Conservation (phyloP, 2,888 invertebrate genomes). For the Tenthredo scrophulariae region DNA sequence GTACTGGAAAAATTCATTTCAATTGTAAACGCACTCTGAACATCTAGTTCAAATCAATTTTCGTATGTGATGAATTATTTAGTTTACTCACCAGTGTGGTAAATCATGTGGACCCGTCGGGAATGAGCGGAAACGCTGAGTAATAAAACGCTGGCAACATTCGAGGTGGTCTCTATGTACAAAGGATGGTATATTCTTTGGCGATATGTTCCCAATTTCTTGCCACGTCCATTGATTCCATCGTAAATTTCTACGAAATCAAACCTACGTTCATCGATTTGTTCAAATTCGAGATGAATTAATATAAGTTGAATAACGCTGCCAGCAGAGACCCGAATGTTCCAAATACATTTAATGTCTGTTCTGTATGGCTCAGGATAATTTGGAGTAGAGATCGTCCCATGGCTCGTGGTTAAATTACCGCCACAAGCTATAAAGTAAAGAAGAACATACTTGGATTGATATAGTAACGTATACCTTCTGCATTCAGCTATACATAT, state of each 20-base stretch:
- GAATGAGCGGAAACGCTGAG: conserved; percentile 84
- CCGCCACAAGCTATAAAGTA: conserved; percentile 88
- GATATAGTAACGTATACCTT: not conserved
- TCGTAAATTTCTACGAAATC: conserved; percentile 88
- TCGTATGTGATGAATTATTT: not conserved
- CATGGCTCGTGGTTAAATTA: conserved; percentile 83
- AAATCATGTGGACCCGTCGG: conserved; percentile 90
- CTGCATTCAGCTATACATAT: not conserved
- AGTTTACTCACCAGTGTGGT: conserved; percentile 81
- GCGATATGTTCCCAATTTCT: conserved; percentile 85
- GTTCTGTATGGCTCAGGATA: conserved; percentile 89
- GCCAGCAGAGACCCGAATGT: conserved; percentile 86
- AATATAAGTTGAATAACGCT: conserved; percentile 85
- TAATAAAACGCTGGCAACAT: conserved; percentile 87
- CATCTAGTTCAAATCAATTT: not conserved
- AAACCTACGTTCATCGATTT: conserved; percentile 81
- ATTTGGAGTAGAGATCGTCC: conserved; percentile 90
- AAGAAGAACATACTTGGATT: not conserved
- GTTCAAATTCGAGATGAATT: conserved; percentile 87
- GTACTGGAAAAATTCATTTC: not conserved
- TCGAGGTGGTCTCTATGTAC: conserved; percentile 81
- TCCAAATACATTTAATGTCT: conserved; percentile 90
- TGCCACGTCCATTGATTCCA: conserved; percentile 81
- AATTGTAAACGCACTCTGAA: not conserved
- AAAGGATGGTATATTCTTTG: conserved; percentile 74